Base-by-base conservation (phyloP, 2,797 vertebrate species). In the Molothrus aeneus region DNA sequence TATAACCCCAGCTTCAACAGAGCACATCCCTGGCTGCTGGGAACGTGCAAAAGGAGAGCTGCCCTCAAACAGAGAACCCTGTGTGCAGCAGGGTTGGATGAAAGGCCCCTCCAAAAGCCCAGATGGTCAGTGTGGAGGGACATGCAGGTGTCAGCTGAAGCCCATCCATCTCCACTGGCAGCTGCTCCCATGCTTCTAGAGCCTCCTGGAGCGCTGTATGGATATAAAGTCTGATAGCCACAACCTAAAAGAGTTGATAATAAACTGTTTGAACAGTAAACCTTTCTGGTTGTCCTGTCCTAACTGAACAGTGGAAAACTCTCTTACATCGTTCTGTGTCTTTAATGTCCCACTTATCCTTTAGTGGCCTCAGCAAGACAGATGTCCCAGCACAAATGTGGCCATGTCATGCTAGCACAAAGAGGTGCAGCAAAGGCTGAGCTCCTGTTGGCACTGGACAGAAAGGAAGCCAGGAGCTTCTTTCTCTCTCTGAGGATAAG, bases 1-100 rank as follows among this genome's bases (percentile, higher is more conserved):
- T 87, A 87, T n/a, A 80, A 87, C 29, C 75, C 85, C 60, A 72
- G 36, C 38, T 87, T 87, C 60, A 87, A 72, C 51, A 72, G 75
- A 38, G 75, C 68, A 10, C 60, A 65, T 45, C 85, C 85, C 28
- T 72, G 60, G 66, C 51, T 80, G 43, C 28, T 87, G 51, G 51
- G 29, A 72, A 59, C 0, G 1, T 80, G 85, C 13, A 87, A 24
- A 21, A 87, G 85, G 60, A 72, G 68, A 72, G 51, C 26, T 80
- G 43, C 28, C 10, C 51, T 51, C 59, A 80, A 72, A 43, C 5
- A 38, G 32, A 80, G 75, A 59, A 50, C 19, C 32, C 28, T 17
- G 18, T 34, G 16, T 65, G 51, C 75, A 65, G 68, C 2, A 0
- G 60, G 45, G 32, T 6, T 65, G 68, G 77, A 29, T 31, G 53